Conservation (phyloP, 2,113 vertebrate genomes). For the Corythornis madagascariensis region DNA sequence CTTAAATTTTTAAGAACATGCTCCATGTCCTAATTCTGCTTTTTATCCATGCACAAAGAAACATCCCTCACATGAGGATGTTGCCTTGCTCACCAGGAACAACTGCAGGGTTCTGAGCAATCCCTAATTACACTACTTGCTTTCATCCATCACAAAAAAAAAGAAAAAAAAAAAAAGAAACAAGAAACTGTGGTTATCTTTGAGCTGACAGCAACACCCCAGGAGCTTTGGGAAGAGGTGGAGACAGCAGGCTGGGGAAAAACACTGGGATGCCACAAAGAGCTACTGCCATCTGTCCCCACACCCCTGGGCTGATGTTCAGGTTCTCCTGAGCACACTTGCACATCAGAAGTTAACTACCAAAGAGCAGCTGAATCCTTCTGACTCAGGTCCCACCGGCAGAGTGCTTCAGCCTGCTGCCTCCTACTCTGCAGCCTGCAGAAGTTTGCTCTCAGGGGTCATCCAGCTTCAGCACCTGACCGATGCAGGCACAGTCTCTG, state of each 20-base stretch:
- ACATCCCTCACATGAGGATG: not conserved
- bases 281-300: not conserved
- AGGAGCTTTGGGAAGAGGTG: not conserved
- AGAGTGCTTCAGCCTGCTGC: not conserved
- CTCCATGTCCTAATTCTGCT: conserved; percentile 29
- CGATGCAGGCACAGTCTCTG: accelerated
- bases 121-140: not conserved
- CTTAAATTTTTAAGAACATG: conserved; percentile 17
- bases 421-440: not conserved
- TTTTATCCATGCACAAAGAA: not conserved
- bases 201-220: not conserved
- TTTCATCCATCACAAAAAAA: not conserved
- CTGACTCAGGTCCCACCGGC: not conserved
- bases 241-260: not conserved
- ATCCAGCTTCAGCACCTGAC: not conserved
- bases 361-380: not conserved
- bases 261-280: not conserved
- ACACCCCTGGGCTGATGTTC: not conserved
- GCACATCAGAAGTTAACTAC: not conserved
- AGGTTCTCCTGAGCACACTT: not conserved
- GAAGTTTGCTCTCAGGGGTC: not conserved
- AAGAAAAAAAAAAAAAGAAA: not conserved
- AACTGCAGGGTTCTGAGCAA: not conserved
- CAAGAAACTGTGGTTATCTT: not conserved
- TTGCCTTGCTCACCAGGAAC: not conserved